Conservation (phyloP, 64 coral and sea anemone genomes). For the Montipora foliosa region DNA sequence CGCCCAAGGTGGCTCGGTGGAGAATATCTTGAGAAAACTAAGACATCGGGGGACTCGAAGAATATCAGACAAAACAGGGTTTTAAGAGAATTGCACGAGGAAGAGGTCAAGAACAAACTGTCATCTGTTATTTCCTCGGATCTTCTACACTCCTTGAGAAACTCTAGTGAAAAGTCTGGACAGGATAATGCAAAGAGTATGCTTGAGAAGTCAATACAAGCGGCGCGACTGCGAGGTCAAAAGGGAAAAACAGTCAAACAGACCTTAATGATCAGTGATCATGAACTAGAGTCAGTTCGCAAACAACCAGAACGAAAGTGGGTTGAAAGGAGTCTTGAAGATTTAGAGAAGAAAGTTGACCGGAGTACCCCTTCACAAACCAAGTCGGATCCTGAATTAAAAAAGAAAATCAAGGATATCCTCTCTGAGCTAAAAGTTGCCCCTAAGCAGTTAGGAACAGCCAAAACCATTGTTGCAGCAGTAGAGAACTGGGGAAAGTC, state of each 20-base stretch:
- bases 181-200: not conserved
- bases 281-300: not conserved
- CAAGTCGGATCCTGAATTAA: constrained; percentile 60
- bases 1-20: not conserved
- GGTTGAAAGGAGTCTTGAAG: constrained; percentile 18
- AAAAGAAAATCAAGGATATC: constrained; percentile 76
- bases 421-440: constrained; percentile 79
- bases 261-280: not conserved
- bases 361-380: not conserved
- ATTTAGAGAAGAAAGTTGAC: constrained; percentile 1
- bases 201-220: not conserved
- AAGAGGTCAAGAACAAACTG: not conserved
- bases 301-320: not conserved
- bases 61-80: not conserved
- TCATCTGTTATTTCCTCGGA: not conserved
- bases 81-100: not conserved
- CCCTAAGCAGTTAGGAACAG: constrained; percentile 58
- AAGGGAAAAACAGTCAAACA: not conserved
- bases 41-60: not conserved
- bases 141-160: not conserved
- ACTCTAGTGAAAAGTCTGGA: not conserved
- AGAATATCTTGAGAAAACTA: not conserved
- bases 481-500: constrained; percentile 78
- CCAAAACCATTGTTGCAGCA: constrained; percentile 81
- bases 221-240: not conserved